Evolutionary conservation across 2,797 vertebrate species (phyloP).

Genomic region (Sphenodon punctatus): DNA sequence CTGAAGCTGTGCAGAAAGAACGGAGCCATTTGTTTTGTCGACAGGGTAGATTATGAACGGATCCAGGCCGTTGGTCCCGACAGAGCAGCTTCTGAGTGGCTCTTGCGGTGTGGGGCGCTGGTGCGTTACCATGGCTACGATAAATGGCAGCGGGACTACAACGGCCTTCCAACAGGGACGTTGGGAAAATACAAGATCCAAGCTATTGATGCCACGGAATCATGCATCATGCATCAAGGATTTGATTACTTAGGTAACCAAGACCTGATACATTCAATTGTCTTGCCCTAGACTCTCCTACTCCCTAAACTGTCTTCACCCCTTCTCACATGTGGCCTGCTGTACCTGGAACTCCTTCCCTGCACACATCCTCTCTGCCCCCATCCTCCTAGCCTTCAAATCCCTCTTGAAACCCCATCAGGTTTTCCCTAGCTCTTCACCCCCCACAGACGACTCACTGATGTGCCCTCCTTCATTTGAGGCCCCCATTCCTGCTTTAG

Average conservation of each 20-base stretch:
- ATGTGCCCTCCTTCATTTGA: no score
- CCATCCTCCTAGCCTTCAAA: no score
- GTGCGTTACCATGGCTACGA: slow-evolving; percentile 88
- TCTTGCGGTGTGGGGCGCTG: slow-evolving; percentile 91
- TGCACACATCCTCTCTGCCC: background rate
- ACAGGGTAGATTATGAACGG: slow-evolving; percentile 92
- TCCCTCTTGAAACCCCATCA: no score
- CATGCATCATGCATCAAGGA: slow-evolving; percentile 94
- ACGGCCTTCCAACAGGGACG: slow-evolving; percentile 87
- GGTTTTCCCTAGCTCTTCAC: no score
- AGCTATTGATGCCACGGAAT: slow-evolving; percentile 90
- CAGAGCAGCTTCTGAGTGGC: slow-evolving; percentile 93
- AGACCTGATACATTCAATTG: accelerated
- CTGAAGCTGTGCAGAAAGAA: accelerated
- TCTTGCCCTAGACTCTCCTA: background rate
- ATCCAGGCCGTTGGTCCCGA: slow-evolving; percentile 89
- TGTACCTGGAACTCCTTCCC: no score
- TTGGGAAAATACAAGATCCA: slow-evolving; percentile 88
- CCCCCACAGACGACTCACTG: no score
- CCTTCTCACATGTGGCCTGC: no score
- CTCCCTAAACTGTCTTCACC: background rate
- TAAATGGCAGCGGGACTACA: slow-evolving; percentile 93
- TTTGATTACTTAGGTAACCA: slow-evolving; percentile 90
- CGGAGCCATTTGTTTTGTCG: background rate
- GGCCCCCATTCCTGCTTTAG: no score